A percentile compares a stretch with the other conserved stretches of the same genome.
Conservation (phyloP, 2,797 vertebrate genomes). For the Ictinia mississippiensis region DNA sequence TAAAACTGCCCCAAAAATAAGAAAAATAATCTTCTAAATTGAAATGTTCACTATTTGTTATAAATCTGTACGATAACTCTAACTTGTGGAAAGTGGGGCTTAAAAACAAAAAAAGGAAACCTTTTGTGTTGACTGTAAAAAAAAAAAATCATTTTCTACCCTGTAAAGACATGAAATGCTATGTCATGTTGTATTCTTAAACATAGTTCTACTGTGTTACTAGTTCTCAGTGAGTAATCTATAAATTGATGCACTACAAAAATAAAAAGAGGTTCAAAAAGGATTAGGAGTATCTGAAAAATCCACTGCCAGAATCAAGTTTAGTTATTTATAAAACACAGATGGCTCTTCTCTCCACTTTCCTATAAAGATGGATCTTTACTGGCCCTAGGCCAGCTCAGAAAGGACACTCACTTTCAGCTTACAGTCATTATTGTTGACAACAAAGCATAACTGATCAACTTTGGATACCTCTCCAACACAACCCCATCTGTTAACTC, state of each 20-base stretch:
- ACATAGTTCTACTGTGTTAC: not conserved
- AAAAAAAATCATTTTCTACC: fast-evolving
- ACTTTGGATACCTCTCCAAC: not conserved
- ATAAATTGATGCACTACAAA: not conserved
- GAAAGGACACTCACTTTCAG: not conserved
- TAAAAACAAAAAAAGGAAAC: not conserved
- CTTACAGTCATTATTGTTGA: not conserved
- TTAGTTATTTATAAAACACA: not conserved
- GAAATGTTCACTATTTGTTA: not conserved
- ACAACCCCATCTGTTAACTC: not conserved
- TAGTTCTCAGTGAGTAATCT: not conserved
- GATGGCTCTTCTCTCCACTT: not conserved
- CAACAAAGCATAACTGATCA: not conserved
- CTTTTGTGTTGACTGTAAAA: not conserved
- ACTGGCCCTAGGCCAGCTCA: not conserved
- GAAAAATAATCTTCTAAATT: not conserved
- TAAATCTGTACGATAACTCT: not conserved
- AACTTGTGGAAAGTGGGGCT: not conserved
- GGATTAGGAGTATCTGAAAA: not conserved
- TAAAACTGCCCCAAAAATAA: not conserved
- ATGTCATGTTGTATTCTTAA: not conserved
- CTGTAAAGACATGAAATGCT: not conserved
- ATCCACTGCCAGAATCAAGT: not conserved
- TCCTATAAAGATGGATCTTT: not conserved
- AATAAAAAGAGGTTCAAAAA: not conserved